Percentiles rank a stretch among this genome's conserved stretches.
phyloP scores from a whole-genome alignment of 2,113 vertebrate species.

The Callionymus lyra region DNA sequence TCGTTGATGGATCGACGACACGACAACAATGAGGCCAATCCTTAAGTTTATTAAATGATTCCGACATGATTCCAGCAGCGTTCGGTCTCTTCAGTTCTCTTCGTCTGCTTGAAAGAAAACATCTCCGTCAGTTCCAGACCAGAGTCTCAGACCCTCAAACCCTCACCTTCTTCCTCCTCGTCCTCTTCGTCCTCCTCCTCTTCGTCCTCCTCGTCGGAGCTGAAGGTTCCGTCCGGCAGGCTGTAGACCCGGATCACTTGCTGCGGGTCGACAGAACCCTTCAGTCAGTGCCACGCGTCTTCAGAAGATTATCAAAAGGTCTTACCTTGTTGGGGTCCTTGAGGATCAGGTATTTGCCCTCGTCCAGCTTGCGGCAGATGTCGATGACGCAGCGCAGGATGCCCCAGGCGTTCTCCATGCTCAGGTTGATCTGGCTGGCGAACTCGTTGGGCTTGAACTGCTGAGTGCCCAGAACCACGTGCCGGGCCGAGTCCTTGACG shows the following conservation, averaged over 20 bases:
- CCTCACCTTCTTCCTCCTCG: slow-evolving; percentile 79
- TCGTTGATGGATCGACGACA: too few species aligned
- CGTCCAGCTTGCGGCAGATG: slow-evolving; percentile 96
- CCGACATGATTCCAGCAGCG: slow-evolving; percentile 8
- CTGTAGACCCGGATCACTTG: slow-evolving; percentile 98
- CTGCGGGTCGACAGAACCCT: slow-evolving; percentile 38
- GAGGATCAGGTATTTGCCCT: slow-evolving; percentile 98
- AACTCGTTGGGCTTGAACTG: slow-evolving; percentile 99
- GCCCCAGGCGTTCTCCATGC: slow-evolving; percentile 97
- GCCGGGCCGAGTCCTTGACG: slow-evolving; percentile 89
- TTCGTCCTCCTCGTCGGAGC: slow-evolving; percentile 95
- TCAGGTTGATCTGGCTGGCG: slow-evolving; percentile 98
- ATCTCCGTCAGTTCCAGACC: background rate
- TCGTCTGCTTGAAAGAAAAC: slow-evolving; percentile 36
- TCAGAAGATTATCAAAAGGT: background rate
- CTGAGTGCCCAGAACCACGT: slow-evolving; percentile 92
- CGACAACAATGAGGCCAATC: slow-evolving; percentile 12
- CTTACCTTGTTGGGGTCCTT: slow-evolving; percentile 97
- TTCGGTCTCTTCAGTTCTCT: slow-evolving; percentile 46
- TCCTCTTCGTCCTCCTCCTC: slow-evolving; percentile 96
- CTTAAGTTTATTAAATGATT: slow-evolving; percentile 39
- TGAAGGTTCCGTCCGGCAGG: slow-evolving; percentile 95
- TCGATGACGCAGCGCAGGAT: slow-evolving; percentile 96
- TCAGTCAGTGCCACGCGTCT: background rate
- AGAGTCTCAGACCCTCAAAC: background rate